These are phyloP conservation scores for Teinopalpus imperialis DNA, from an alignment of 2,888 invertebrate genomes.

Conservation along the genomic window DNA sequence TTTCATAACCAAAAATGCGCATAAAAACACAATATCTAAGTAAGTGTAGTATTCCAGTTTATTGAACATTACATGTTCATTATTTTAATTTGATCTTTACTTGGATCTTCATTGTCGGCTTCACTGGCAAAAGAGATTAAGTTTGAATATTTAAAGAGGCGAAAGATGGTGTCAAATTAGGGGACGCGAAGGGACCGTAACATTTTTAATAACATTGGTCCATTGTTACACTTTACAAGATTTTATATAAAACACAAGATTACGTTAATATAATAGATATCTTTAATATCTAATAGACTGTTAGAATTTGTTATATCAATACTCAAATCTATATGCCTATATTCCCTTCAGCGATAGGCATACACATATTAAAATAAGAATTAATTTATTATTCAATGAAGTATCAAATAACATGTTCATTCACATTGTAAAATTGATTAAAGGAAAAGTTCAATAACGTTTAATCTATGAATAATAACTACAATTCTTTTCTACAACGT, in stretches of 20 bases:
- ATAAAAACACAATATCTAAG: too few relatives aligned
- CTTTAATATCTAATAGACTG: slow-evolving; percentile 3
- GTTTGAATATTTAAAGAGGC: slow-evolving; percentile 39
- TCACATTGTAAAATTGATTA: too few relatives aligned
- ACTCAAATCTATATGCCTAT: too few relatives aligned
- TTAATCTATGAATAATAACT: too few relatives aligned
- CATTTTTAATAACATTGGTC: slow-evolving; percentile 26
- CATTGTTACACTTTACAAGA: slow-evolving; percentile 13
- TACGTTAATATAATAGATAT: slow-evolving; percentile 15
- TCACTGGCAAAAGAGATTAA: slow-evolving; percentile 35
- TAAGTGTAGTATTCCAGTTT: slow-evolving; percentile 1
- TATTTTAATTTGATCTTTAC: slow-evolving; percentile 19
- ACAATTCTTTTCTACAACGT: too few relatives aligned
- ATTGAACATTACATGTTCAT: slow-evolving; percentile 14
- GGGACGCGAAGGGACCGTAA: slow-evolving; percentile 29
- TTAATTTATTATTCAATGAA: too few relatives aligned
- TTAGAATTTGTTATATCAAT: neutral
- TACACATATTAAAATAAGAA: too few relatives aligned
- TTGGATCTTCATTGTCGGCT: slow-evolving; percentile 20
- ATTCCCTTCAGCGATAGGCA: too few relatives aligned
- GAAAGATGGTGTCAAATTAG: slow-evolving; percentile 34
- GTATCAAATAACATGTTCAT: too few relatives aligned
- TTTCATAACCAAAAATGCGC: neutral
- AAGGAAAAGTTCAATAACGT: too few relatives aligned
- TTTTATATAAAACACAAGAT: slow-evolving; percentile 12